phyloP scores from a whole-genome alignment of 1,140 invertebrate species.

The Danaus melanippus region DNA sequence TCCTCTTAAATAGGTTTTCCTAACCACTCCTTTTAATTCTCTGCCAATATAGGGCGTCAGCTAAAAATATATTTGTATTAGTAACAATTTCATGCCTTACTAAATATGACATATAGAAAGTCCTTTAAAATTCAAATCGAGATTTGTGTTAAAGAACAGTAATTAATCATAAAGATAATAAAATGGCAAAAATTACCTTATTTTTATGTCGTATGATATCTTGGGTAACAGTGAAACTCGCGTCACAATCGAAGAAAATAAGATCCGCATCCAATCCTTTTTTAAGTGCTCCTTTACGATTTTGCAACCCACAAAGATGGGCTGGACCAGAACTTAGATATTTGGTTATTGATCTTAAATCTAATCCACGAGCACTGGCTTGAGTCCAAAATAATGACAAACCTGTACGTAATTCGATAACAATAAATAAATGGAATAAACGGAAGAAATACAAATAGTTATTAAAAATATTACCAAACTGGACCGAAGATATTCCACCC shows the following conservation, averaged over 20 bases:
- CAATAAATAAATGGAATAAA: conserved; percentile 1
- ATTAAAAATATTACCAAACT: conserved; percentile 73
- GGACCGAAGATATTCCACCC: conserved; percentile 82
- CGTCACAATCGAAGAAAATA: conserved; percentile 79
- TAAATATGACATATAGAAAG: background rate
- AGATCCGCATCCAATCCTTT: conserved; percentile 81
- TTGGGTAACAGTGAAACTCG: conserved; percentile 70
- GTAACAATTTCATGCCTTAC: background rate
- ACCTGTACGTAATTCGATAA: conserved; percentile 50
- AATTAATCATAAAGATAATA: background rate
- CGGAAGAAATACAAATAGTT: background rate
- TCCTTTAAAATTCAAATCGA: no score
- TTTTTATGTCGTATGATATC: conserved; percentile 74
- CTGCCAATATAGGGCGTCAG: conserved; percentile 74
- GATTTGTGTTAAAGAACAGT: conserved; percentile 6
- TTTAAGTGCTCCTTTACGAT: conserved; percentile 74
- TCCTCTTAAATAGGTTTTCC: conserved; percentile 75
- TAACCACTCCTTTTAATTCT: conserved; percentile 72
- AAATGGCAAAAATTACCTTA: conserved; percentile 58
- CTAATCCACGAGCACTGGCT: conserved; percentile 66
- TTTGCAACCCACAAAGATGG: conserved; percentile 73
- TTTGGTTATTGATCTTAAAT: conserved; percentile 72
- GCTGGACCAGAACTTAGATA: conserved; percentile 76
- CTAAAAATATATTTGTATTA: conserved; percentile 31
- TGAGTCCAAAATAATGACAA: conserved; percentile 79